These are phyloP conservation scores for Amaurobius ferox DNA, from an alignment of 2,888 invertebrate species.

Conservation along the genomic window DNA sequence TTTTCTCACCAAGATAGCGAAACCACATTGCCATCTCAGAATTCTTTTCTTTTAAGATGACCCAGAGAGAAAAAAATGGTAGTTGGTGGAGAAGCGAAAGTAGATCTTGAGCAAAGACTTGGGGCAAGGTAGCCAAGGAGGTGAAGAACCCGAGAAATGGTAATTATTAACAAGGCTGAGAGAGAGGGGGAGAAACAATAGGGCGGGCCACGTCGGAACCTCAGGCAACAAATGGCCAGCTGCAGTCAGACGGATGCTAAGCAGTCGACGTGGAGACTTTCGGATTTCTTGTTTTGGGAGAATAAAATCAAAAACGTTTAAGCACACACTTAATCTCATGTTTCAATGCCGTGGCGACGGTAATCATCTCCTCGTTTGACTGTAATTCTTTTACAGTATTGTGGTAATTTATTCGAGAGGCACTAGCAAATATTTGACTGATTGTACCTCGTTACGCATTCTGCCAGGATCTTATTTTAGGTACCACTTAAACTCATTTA, in stretches of 20 bases:
- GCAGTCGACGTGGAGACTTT: not conserved
- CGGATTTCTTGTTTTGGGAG: not conserved
- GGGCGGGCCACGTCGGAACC: conserved; percentile 4
- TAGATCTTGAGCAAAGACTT: conserved; percentile 4
- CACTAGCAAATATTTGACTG: too few species aligned
- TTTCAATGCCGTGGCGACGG: not conserved
- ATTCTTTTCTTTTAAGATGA: not conserved
- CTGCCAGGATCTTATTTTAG: too few species aligned
- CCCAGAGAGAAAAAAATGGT: not conserved
- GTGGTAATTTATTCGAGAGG: too few species aligned
- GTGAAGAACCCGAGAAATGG: conserved; percentile 39
- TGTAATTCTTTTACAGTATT: too few species aligned
- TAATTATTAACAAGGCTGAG: conserved; percentile 27
- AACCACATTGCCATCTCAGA: too few species aligned
- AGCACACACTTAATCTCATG: not conserved
- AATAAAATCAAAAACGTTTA: not conserved
- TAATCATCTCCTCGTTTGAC: not conserved
- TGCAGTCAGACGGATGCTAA: conserved; percentile 6
- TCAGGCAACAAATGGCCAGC: not conserved
- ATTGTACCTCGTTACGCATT: too few species aligned
- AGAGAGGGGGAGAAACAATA: conserved; percentile 19
- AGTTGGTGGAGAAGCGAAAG: not conserved
- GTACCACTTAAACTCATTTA: too few species aligned
- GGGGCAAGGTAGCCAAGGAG: conserved; percentile 23
- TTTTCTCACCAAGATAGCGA: too few species aligned